Percentiles rank a stretch among this genome's conserved stretches.
These are phyloP conservation scores for Antechinus stuartii DNA, from an alignment of 2,113 vertebrate genomes.

Conservation along the genomic window DNA sequence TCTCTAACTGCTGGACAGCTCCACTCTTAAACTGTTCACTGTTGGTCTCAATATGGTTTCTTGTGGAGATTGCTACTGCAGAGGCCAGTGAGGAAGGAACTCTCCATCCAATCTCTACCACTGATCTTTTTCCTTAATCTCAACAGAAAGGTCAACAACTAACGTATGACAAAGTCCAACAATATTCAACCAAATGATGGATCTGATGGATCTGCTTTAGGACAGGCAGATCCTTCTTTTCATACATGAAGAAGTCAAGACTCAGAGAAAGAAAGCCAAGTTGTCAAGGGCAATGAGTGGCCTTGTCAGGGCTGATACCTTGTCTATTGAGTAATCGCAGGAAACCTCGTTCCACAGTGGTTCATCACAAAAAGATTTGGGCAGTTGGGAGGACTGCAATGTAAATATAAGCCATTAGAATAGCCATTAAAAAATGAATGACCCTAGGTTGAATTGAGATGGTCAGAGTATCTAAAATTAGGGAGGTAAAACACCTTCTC, in stretches of 20 bases:
- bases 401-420: too few relatives aligned
- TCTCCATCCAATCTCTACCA: neutral
- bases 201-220: neutral
- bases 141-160: neutral
- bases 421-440: neutral
- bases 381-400: neutral
- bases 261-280: neutral
- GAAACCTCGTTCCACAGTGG: neutral
- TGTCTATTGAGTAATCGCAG: neutral
- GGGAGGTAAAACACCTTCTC: neutral
- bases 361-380: neutral
- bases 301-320: neutral
- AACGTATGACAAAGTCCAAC: neutral
- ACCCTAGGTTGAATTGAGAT: neutral
- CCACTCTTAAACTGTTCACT: neutral
- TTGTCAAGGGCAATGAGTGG: neutral
- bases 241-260: neutral
- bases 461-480: neutral
- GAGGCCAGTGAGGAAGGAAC: neutral
- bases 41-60: neutral
- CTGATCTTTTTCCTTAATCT: neutral
- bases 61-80: neutral
- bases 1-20: neutral
- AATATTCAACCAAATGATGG: neutral
- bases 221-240: neutral